Percentiles rank a stretch among this genome's conserved stretches.
phyloP scores from a whole-genome alignment of 2,797 vertebrate species.

The Phataginus tricuspis region DNA sequence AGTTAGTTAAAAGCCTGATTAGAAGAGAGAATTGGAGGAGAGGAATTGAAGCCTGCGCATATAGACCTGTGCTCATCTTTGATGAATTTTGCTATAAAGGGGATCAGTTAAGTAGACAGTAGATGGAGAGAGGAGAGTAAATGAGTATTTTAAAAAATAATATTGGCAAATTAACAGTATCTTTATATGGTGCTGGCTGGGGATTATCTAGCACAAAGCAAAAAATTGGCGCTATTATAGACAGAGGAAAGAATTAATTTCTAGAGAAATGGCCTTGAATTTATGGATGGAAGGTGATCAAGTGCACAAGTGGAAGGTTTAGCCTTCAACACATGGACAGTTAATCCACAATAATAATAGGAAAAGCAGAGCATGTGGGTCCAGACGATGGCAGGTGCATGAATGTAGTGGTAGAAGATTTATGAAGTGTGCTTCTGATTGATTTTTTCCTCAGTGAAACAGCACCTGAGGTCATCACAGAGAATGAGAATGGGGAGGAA shows the following conservation, averaged over 20 bases:
- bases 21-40: background rate
- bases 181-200: background rate
- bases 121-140: background rate
- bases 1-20: background rate
- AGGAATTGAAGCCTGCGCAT: background rate
- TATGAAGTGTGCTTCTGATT: background rate
- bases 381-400: background rate
- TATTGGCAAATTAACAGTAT: background rate
- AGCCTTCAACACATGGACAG: background rate
- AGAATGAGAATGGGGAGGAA: background rate
- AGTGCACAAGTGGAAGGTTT: background rate
- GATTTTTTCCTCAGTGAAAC: conserved; percentile 29
- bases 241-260: background rate
- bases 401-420: background rate
- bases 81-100: background rate
- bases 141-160: background rate
- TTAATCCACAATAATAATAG: background rate
- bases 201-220: background rate
- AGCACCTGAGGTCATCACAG: background rate
- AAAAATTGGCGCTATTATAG: background rate
- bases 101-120: background rate
- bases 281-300: background rate
- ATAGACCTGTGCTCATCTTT: background rate
- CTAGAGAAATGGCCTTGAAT: background rate
- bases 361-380: background rate